Evolutionary conservation across 2,888 invertebrate genomes (phyloP).

Genomic region (Trissoscelio sp.): DNA sequence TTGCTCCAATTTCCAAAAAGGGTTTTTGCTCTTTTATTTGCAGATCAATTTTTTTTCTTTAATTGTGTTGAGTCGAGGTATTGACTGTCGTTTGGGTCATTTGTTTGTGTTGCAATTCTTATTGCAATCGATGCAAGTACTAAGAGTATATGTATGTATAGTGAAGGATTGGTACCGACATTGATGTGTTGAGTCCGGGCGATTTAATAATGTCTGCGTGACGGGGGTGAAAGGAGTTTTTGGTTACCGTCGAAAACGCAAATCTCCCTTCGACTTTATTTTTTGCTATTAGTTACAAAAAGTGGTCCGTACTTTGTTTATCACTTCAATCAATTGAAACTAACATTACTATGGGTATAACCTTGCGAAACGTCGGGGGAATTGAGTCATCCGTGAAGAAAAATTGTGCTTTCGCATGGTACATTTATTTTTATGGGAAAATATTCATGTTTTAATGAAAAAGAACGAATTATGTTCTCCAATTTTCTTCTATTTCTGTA

Average conservation of each 20-base stretch:
- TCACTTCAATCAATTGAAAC: no score
- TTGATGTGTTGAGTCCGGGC: conserved; percentile 17
- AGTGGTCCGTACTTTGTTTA: no score
- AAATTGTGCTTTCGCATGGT: not conserved
- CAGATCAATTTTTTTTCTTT: not conserved
- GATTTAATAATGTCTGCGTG: not conserved
- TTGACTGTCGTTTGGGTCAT: conserved; percentile 32
- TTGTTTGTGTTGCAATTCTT: conserved; percentile 53
- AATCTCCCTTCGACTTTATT: no score
- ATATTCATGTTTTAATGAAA: no score
- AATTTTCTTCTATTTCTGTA: no score
- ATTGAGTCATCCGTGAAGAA: not conserved
- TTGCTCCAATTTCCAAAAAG: not conserved
- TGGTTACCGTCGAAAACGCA: not conserved
- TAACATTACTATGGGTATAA: not conserved
- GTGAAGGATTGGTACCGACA: conserved; percentile 29
- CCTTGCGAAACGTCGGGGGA: not conserved
- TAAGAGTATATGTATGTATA: conserved; percentile 17
- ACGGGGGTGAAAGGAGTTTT: not conserved
- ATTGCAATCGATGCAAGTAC: conserved; percentile 45
- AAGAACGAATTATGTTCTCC: no score
- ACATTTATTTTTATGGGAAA: not conserved
- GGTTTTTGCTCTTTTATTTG: not conserved
- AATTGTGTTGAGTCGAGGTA: not conserved
- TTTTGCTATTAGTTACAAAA: no score